phyloP scores from a whole-genome alignment of 2,113 vertebrate species.

The Phyllostomus discolor region DNA sequence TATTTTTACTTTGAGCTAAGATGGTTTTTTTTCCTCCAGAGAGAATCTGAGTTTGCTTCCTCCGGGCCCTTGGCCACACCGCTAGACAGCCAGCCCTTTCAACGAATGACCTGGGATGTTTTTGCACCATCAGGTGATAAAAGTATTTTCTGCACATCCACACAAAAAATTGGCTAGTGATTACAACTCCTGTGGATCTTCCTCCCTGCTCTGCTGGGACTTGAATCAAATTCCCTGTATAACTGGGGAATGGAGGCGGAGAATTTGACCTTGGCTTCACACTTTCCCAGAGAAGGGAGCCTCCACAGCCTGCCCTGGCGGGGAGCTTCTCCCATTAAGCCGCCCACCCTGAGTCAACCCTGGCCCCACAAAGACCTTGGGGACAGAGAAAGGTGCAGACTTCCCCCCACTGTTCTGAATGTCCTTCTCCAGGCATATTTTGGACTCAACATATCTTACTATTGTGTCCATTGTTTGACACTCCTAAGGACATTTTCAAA shows the following conservation, averaged over 20 bases:
- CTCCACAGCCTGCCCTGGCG: neutral
- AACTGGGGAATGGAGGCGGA: accelerated
- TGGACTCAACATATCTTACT: neutral
- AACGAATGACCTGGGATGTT: neutral
- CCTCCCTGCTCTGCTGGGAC: neutral
- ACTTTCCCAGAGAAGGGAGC: neutral
- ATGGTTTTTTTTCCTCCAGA: neutral
- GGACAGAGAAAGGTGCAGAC: neutral
- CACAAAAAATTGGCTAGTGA: neutral
- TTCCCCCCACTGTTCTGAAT: neutral
- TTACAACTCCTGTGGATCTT: neutral
- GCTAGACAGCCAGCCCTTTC: neutral
- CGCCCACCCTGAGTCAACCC: neutral
- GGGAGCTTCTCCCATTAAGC: neutral
- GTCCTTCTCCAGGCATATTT: neutral
- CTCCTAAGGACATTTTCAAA: neutral
- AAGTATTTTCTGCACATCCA: neutral
- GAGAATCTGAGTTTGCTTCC: neutral
- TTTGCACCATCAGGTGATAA: neutral
- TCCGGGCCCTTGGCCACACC: neutral
- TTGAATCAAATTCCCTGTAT: too few relatives aligned
- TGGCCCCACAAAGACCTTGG: neutral
- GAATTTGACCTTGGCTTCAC: neutral
- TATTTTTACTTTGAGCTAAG: neutral
- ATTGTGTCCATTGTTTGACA: neutral